Percentiles rank a stretch among this genome's conserved stretches.
Evolutionary conservation across 2,888 invertebrate species (phyloP).

Genomic region (Synergus laeviventris): DNA sequence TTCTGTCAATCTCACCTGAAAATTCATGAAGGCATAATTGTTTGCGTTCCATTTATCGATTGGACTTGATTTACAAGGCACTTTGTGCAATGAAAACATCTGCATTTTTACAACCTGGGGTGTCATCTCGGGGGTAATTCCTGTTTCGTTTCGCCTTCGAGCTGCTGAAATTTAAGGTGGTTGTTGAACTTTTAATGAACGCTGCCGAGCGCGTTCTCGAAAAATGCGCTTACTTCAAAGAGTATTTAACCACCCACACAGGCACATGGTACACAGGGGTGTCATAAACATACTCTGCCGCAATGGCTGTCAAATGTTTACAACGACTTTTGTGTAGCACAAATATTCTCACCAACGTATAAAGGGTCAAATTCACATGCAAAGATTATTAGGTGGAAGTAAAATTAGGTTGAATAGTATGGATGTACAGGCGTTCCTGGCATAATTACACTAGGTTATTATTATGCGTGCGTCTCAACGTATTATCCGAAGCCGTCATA

Average conservation of each 20-base stretch:
- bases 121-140: not conserved
- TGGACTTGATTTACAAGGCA: not conserved
- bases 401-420: conserved; percentile 53
- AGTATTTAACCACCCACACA: conserved; percentile 17
- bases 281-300: conserved; percentile 41
- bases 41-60: not conserved
- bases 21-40: not conserved
- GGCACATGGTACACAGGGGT: not conserved
- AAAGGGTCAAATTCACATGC: conserved; percentile 16
- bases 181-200: conserved; percentile 33
- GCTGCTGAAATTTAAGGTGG: conserved; percentile 24
- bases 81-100: not conserved
- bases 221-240: conserved; percentile 27
- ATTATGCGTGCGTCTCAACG: conserved; percentile 59
- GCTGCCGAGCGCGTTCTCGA: not conserved
- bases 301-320: conserved; percentile 13
- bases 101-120: not conserved
- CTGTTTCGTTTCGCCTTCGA: conserved; percentile 10
- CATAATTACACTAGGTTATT: conserved; percentile 55
- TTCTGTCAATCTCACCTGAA: not conserved
- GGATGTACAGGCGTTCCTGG: conserved; percentile 58
- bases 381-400: conserved; percentile 52
- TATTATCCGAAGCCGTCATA: conserved; percentile 63
- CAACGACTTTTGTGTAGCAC: not conserved
- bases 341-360: not conserved